Base-by-base conservation (phyloP, 2,113 vertebrate genomes). In the Dryoscopus gambensis region DNA sequence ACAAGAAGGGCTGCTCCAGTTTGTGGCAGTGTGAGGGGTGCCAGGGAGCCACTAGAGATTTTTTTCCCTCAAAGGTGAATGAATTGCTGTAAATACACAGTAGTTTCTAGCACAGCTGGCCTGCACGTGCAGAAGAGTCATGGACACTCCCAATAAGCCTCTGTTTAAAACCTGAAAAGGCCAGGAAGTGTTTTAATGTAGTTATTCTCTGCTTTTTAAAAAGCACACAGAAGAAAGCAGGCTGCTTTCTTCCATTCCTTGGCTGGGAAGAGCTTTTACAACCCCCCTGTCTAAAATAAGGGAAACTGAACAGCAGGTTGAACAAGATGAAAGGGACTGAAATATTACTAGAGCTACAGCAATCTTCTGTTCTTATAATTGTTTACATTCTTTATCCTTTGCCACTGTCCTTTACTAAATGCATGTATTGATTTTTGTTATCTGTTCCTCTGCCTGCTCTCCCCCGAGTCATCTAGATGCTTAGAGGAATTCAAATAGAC, bases 401-500 rank as follows among this genome's bases (percentile, higher is more conserved):
- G 33, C 57, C 17, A 40, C 46, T 47, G 56, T 76, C 63, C 39
- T 95, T 84, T 89, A 47, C 70, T 77, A 75, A 84, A 95, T 71
- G 19, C 19, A 6, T 40, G 37, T 68, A 93, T 81, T 92, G 81
- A 87, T 93, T 95, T 95, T 89, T 84, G 31, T 84, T 93, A 83
- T 93, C 56, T 79, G 50, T 74, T 62, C 37, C 25, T 53, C 49
- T 59, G 74, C 31, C 33, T 83, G 49, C 35, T 62, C 23, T 84
- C 59, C n/a, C 70, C 12, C 2, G 2, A 4, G 47, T 55, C 4
- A 1, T 63, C 77, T 63, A 83, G 67, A 85, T 70, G 31, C 77
- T 67, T 80, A 65, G 24, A 90, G 78, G 53, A 94, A 91, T 94
- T 95, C 83, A 83, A 96, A 93, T 9, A 62, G 74, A 42, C 42